Percentiles rank a stretch among this genome's conserved stretches.
These are phyloP conservation scores for Rhinoraja longicauda DNA, from an alignment of 2,797 vertebrate genomes.

Conservation along the genomic window DNA sequence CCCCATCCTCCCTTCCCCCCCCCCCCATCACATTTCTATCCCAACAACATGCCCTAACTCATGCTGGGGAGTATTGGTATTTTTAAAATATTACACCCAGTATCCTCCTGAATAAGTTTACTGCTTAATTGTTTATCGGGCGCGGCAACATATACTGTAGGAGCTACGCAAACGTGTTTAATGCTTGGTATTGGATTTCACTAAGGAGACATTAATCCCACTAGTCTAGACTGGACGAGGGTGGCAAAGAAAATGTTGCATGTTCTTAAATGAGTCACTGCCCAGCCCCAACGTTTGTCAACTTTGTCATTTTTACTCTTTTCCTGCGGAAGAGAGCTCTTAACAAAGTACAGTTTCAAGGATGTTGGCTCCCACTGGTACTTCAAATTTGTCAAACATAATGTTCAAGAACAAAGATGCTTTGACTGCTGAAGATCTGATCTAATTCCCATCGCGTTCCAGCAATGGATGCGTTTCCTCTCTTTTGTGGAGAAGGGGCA, in stretches of 20 bases:
- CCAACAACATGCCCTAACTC: no score
- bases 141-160: not conserved
- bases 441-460: not conserved
- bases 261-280: no score
- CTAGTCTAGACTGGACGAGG: no score
- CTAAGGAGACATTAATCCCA: not conserved
- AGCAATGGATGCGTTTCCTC: not conserved
- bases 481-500: not conserved
- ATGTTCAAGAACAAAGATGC: not conserved
- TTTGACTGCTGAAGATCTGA: not conserved
- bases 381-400: not conserved
- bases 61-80: not conserved
- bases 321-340: not conserved
- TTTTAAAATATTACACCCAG: not conserved
- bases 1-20: no score
- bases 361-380: not conserved
- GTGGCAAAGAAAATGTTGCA: no score
- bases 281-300: no score
- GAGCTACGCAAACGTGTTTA: not conserved
- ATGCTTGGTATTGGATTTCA: not conserved
- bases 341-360: not conserved
- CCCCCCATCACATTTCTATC: no score
- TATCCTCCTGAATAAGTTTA: not conserved
- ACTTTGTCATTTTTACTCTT: not conserved
- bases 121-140: not conserved